Evolutionary conservation across 2,888 invertebrate species (phyloP), one percentile per base, ranked within the genome.

Genomic region (Parnassius glacialis): DNA sequence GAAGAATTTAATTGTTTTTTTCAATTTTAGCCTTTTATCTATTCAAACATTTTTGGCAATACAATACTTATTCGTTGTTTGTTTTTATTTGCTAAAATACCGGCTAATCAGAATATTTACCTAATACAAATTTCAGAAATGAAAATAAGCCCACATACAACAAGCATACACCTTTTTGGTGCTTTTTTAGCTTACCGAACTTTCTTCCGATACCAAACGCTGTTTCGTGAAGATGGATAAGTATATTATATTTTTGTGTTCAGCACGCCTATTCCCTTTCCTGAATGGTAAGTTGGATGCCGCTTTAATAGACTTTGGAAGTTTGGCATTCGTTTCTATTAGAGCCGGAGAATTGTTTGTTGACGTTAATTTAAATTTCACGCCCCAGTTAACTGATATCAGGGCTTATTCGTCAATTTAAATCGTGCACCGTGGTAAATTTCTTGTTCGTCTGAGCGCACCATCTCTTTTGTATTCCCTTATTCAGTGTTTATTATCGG

Each of bases 121-220:
- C n/a, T 91, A 90, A 90, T 90, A 90, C 90, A 90, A 90, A 90
- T 90, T 89, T 89, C 86, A 87, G 87, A 87, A 87, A 90, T 83
- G 90, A 90, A 84, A 91, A 88, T 87, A 88, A 84, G 83, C 80
- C 72, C 74, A 76, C 83, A 84, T 20, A 87, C 90, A 90, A 91
- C 90, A 90, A 90, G 84, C 89, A 91, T 90, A 91, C 84, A 84
- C 83, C 84, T 87, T 90, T 81, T 79, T 84, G 80, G 80, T 89
- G 84, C 80, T 90, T 85, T 88, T 90, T 90, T 90, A 83, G 83
- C 79, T 87, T 85, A 83, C 82, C 78, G 75, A 77, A 79, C 80
- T 84, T 88, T 87, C 86, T 86, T 86, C 85, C 83, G 79, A 81
- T 84, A 82, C 83, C 84, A 81, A 89, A 89, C 88, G 80, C 82